Conservation (phyloP, 2,888 invertebrate species). For the Melipona beecheii region DNA sequence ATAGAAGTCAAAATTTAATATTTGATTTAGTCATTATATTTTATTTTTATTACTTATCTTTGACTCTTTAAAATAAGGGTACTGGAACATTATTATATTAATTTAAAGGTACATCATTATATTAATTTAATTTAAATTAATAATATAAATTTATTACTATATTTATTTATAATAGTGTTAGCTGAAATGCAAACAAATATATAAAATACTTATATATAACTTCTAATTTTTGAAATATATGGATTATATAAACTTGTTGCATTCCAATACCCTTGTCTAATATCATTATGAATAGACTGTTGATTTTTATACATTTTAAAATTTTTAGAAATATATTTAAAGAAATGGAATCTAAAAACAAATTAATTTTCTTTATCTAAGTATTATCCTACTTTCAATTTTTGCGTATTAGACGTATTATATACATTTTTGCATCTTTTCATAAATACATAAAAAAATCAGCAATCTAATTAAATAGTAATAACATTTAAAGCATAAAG, state of each 20-base stretch:
- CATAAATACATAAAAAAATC: too few relatives aligned
- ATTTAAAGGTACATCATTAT: neutral
- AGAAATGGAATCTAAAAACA: too few relatives aligned
- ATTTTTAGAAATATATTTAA: too few relatives aligned
- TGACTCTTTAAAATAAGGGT: neutral
- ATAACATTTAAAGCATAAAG: neutral
- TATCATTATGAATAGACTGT: too few relatives aligned
- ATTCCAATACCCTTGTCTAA: neutral
- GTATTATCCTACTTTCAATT: too few relatives aligned
- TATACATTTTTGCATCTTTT: too few relatives aligned
- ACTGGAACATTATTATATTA: constrained; percentile 4
- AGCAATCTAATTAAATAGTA: neutral
- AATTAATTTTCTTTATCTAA: too few relatives aligned
- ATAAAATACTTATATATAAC: neutral
- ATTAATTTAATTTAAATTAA: neutral
- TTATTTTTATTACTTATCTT: neutral
- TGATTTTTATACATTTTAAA: neutral
- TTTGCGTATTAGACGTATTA: too few relatives aligned
- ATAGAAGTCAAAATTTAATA: constrained; percentile 9
- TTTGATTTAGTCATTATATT: neutral
- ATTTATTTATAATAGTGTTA: neutral
- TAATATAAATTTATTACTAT: neutral
- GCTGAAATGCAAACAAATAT: neutral
- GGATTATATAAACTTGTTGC: neutral
- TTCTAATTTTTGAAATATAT: neutral